Evolutionary conservation across 2,113 vertebrate genomes (phyloP).

Genomic region (human): DNA sequence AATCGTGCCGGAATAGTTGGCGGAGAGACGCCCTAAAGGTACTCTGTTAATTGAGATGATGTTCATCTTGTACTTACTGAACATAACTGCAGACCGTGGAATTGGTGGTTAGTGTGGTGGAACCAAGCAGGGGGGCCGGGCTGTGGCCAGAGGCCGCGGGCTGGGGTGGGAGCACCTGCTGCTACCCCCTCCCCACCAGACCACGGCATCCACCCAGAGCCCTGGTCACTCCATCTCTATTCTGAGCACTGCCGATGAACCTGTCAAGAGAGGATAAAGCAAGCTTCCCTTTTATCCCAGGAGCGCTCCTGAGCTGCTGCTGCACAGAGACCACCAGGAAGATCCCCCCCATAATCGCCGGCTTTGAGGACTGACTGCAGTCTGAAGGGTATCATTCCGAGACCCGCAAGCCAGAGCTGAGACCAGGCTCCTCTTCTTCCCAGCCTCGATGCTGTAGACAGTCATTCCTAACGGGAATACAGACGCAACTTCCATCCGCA

Average conservation of each 20-base stretch:
- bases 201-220: fast-evolving
- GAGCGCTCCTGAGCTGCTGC: background rate
- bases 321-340: background rate
- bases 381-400: background rate
- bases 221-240: background rate
- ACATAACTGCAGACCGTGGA: constrained; percentile 80
- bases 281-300: background rate
- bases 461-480: no score
- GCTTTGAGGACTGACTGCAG: background rate
- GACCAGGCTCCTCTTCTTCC: background rate
- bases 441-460: fast-evolving
- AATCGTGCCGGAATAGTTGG: constrained; percentile 81
- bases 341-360: fast-evolving
- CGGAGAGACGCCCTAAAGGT: constrained; percentile 84
- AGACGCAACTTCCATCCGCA: no score
- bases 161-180: background rate
- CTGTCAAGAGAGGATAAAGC: background rate
- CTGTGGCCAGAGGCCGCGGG: background rate
- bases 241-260: background rate
- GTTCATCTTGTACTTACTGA: constrained; percentile 83
- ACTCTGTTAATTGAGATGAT: constrained; percentile 87
- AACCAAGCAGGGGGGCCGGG: constrained; percentile 71
- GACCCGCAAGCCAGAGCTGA: background rate
- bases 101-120: constrained; percentile 70
- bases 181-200: fast-evolving